Conservation (phyloP, 2,888 invertebrate genomes). For the Lottia gigantea region DNA sequence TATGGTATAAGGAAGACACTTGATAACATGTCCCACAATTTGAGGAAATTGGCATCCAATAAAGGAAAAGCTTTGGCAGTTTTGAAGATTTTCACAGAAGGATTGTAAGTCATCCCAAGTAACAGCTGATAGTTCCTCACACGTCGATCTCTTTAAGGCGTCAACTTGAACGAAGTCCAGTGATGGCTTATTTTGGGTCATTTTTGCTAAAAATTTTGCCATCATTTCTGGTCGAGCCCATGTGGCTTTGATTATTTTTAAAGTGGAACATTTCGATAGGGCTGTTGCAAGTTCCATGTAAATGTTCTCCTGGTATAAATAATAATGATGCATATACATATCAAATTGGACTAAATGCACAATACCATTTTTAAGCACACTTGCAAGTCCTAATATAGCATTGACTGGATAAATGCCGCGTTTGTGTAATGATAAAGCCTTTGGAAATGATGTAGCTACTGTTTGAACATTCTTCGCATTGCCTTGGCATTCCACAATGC, state of each 20-base stretch:
- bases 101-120: conserved; percentile 56
- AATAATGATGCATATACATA: conserved; percentile 50
- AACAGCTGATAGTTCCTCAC: conserved; percentile 44
- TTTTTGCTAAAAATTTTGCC: conserved; percentile 45
- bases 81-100: conserved; percentile 47
- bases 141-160: conserved; percentile 29
- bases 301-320: conserved; percentile 37
- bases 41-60: conserved; percentile 41
- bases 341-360: conserved; percentile 48
- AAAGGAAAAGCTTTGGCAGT: conserved; percentile 47
- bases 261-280: conserved; percentile 35
- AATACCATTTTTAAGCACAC: conserved; percentile 27
- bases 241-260: conserved; percentile 45
- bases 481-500: conserved; percentile 46
- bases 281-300: conserved; percentile 46
- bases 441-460: conserved; percentile 46
- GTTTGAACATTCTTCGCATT: conserved; percentile 39
- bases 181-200: conserved; percentile 35
- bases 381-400: conserved; percentile 41
- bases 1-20: conserved; percentile 49
- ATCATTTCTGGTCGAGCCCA: conserved; percentile 54
- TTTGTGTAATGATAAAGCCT: conserved; percentile 37
- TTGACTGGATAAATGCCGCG: conserved; percentile 42
- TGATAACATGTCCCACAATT: conserved; percentile 54
- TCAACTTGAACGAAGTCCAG: conserved; percentile 42